Percentiles rank a stretch among this genome's conserved stretches.
Conservation (phyloP, 2,113 vertebrate species). For the Eudyptes chrysolophus region DNA sequence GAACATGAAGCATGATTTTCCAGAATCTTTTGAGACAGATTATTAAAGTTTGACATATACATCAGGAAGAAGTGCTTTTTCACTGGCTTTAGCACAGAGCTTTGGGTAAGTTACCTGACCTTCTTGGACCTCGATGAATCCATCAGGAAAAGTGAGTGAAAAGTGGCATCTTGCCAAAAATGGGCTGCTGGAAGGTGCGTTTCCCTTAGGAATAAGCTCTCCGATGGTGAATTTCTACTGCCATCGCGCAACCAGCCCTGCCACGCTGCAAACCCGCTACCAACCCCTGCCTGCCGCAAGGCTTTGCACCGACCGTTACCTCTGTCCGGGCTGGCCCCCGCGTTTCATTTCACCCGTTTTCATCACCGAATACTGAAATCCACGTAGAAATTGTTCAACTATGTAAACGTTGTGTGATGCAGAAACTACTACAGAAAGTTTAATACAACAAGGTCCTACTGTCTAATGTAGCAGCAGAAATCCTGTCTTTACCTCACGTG, state of each 20-base stretch:
- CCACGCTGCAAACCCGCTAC: too few species aligned
- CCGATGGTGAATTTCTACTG: background rate
- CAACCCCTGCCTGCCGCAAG: background rate
- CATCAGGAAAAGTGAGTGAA: background rate
- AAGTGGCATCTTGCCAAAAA: background rate
- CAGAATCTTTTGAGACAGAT: background rate
- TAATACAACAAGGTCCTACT: background rate
- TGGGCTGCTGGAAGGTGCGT: background rate
- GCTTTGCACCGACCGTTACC: fast-evolving
- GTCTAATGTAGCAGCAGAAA: background rate
- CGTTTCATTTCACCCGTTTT: fast-evolving
- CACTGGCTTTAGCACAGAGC: background rate
- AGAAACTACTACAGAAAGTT: background rate
- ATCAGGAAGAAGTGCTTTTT: background rate
- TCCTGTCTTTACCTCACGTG: fast-evolving
- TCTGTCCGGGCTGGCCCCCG: fast-evolving
- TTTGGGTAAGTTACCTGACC: background rate
- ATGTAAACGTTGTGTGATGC: background rate
- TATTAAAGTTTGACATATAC: background rate
- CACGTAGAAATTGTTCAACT: background rate
- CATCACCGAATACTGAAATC: background rate
- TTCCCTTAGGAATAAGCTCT: background rate
- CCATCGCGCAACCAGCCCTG: fast-evolving
- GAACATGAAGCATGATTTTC: background rate
- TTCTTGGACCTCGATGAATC: background rate